Evolutionary conservation across 37 sponge, comb jelly and placozoan species (phyloP), one percentile per base, ranked within the genome.

Genomic region (Trichoplax adhaerens): DNA sequence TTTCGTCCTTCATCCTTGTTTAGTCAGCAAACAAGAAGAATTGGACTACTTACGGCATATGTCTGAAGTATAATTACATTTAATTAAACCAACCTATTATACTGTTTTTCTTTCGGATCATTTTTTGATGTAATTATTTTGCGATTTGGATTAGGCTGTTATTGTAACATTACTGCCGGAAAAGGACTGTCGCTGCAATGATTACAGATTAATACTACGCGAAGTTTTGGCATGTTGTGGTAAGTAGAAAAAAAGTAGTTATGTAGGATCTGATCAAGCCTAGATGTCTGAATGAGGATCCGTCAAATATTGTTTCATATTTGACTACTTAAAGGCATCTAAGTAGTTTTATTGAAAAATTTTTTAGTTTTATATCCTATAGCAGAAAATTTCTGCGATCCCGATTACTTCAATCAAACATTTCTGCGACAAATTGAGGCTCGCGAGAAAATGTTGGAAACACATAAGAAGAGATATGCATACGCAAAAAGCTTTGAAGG

Each of bases 401-500:
- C 94, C 5, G 94, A 92, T 74, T 85, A 80, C 73, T 76, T 92
- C 77, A 92, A 92, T 57, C 89, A 85, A 72, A 79, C 81, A 54
- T 65, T 92, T 8, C 66, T 92, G 62, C 68, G 58, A 1, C 71
- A 85, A 63, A 62, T 92, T 51, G 53, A 58, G 2, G 62, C 66
- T 52, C 64, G 70, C 58, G 88, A 92, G 68, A 77, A 74, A n/a
- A 69, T 77, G 1, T 72, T 72, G 50, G 80, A 88, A 56, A 73
- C 74, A 54, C 79, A 77, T 6, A 73, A 76, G 50, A 80, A 49
- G 53, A 74, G 66, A 52, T 89, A 77, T 55, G 61, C 81, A 3
- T 73, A 81, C 12, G 74, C 77, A 1, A 68, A 66, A 12, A 84
- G 81, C 2, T 90, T 73, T 57, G 91, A 90, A 66, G 10, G 8